phyloP scores from a whole-genome alignment of 92 coral and sea anemone species.

The Desmophyllum pertusum region DNA sequence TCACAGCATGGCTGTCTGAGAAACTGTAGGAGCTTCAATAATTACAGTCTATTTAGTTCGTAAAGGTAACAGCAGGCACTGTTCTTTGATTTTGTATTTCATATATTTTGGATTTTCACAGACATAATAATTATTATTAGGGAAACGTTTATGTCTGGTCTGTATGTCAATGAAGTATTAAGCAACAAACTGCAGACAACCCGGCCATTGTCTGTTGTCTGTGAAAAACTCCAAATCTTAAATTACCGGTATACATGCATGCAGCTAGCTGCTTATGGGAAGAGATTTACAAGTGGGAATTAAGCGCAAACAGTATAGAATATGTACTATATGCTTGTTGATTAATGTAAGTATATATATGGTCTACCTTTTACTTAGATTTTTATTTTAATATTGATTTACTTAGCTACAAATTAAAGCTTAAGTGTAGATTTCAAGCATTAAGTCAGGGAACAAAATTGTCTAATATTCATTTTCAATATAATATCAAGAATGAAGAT shows the following conservation, averaged over 20 bases:
- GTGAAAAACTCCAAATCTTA: not conserved
- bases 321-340: too few species aligned
- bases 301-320: too few species aligned
- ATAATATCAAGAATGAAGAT: too few species aligned
- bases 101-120: not conserved
- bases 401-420: too few species aligned
- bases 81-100: not conserved
- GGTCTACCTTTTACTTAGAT: not conserved
- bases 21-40: not conserved
- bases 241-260: too few species aligned
- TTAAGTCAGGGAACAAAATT: too few species aligned
- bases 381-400: too few species aligned
- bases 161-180: not conserved
- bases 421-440: too few species aligned
- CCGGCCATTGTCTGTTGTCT: not conserved
- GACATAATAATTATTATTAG: not conserved
- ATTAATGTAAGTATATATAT: too few species aligned
- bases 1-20: slow-evolving; percentile 4
- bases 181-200: not conserved
- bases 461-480: too few species aligned
- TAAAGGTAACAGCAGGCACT: not conserved
- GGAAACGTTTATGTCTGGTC: not conserved
- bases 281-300: not conserved
- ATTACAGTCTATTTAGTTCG: not conserved
- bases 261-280: too few species aligned